These are phyloP conservation scores for Drosophila testacea DNA, from an alignment of 2,888 invertebrate species.

Conservation along the genomic window DNA sequence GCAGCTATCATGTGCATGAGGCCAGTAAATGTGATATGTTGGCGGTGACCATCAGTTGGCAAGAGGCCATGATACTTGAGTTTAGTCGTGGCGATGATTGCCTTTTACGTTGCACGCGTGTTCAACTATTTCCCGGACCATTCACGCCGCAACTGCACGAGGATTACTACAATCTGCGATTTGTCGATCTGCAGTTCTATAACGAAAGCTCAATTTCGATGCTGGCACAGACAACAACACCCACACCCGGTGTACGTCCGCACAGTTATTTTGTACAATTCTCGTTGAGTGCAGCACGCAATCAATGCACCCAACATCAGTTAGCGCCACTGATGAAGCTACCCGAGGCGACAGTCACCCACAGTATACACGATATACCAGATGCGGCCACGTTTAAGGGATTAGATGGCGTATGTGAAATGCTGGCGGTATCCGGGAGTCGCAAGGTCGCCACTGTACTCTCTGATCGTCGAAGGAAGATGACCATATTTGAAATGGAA, in stretches of 20 bases:
- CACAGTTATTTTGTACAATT: slow-evolving; percentile 86
- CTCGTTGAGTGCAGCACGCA: slow-evolving; percentile 82
- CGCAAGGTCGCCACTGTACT: slow-evolving; percentile 92
- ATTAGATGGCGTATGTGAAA: slow-evolving; percentile 88
- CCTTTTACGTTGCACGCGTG: slow-evolving; percentile 86
- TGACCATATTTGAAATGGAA: slow-evolving; percentile 96
- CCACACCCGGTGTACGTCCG: slow-evolving; percentile 85
- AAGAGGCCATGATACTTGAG: slow-evolving; percentile 83
- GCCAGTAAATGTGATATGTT: slow-evolving; percentile 74
- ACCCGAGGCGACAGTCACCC: slow-evolving; percentile 81
- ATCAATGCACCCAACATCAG: slow-evolving; percentile 84
- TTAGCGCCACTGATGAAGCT: slow-evolving; percentile 74
- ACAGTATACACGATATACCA: slow-evolving; percentile 86
- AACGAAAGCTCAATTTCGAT: slow-evolving; percentile 89
- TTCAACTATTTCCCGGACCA: slow-evolving; percentile 86
- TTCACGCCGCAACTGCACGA: slow-evolving; percentile 78
- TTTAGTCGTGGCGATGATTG: slow-evolving; percentile 79
- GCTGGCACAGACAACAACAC: slow-evolving; percentile 87
- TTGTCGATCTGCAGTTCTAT: slow-evolving; percentile 92
- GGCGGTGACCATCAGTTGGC: slow-evolving; percentile 72
- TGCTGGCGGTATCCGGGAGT: slow-evolving; percentile 94
- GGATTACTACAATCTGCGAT: slow-evolving; percentile 83
- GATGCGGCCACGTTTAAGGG: slow-evolving; percentile 86
- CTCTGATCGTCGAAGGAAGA: slow-evolving; percentile 91
- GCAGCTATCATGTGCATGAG: slow-evolving; percentile 80